Evolutionary conservation across 2,888 invertebrate species (phyloP).

Genomic region (Bellardia bayeri): DNA sequence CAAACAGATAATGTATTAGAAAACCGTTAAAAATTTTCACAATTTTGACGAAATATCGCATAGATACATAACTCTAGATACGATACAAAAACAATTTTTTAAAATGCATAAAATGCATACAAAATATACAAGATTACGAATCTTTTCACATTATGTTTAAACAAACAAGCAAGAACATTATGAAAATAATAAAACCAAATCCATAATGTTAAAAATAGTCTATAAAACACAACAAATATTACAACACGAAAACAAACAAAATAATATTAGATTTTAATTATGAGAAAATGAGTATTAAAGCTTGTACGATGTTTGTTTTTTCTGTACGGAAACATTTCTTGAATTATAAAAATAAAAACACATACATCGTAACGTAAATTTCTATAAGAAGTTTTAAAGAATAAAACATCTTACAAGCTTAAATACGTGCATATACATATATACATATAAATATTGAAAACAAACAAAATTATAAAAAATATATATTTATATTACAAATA

Average conservation of each 20-base stretch:
- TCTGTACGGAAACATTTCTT: conserved; percentile 9
- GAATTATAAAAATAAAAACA: conserved; percentile 32
- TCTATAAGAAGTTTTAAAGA: conserved; percentile 5
- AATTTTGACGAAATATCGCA: conserved; percentile 66
- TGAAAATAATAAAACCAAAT: conserved; percentile 36
- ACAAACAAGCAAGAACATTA: conserved; percentile 34
- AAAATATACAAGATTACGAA: conserved; percentile 58
- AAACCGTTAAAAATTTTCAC: conserved; percentile 1
- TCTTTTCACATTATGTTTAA: conserved; percentile 35
- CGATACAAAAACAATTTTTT: conserved; percentile 43
- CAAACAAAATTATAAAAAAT: conserved; percentile 23
- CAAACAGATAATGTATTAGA: conserved; percentile 11
- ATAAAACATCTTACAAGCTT: conserved; percentile 42
- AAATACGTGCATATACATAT: conserved; percentile 34
- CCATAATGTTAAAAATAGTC: conserved; percentile 40
- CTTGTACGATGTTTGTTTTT: conserved; percentile 53
- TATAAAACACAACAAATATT: conserved; percentile 49
- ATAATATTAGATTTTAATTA: conserved; percentile 36
- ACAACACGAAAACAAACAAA: conserved; percentile 48
- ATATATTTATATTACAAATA: conserved; percentile 37
- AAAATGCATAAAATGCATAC: conserved; percentile 66
- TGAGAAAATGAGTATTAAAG: conserved; percentile 52
- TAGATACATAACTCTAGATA: conserved; percentile 65
- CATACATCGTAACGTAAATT: conserved; percentile 12
- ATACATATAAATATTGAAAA: conserved; percentile 9